Base-by-base conservation (phyloP, 2,113 vertebrate species). In the Callionymus lyra region DNA sequence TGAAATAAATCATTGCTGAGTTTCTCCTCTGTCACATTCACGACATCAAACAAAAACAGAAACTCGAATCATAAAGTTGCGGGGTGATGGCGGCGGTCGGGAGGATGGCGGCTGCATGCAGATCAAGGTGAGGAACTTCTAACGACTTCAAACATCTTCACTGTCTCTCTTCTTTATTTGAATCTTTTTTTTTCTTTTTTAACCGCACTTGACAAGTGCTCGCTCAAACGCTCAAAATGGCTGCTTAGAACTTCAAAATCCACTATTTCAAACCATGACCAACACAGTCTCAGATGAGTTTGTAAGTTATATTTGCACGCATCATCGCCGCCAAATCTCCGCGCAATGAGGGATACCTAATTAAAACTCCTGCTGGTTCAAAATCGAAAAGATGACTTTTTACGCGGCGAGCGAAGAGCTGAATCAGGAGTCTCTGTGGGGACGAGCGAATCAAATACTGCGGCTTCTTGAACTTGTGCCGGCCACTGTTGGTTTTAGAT, bases 51-150 rank as follows among this genome's bases (percentile, higher is more conserved):
- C 74, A 74, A 68, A 71, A 59, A 70, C 72, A 68, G 53, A 66
- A 59, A 65, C 67, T 72, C 50, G 68, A 77, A 79, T 77, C 75
- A 74, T 43, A 77, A 77, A 79, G 76, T 76, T 69, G 53, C 61
- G 61, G 13, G 51, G 69, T 31, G 45, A 51, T 48, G 60, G 68
- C 71, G 78, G 77, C 76, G 67, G 70, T 68, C 51, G 35, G 68
- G 68, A 60, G 76, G 74, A 19, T 72, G 47, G 47, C 56, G 65
- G 66, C 12, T 59, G 68, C 74, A 73, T 71, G 66, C 65, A 72
- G 77, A 81, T 81, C 77, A 79, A 84, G 76, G 80, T 71, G 55
- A 59, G 44, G 41, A 77, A 77, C 73, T 76, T 80, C 74, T 76
- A 62, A 76, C 38, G 56, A 79, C 72, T 80, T 80, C 74, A 81